Evolutionary conservation across 2,113 vertebrate genomes (phyloP), one percentile per base, ranked within the genome.

Genomic region (Martes martes): DNA sequence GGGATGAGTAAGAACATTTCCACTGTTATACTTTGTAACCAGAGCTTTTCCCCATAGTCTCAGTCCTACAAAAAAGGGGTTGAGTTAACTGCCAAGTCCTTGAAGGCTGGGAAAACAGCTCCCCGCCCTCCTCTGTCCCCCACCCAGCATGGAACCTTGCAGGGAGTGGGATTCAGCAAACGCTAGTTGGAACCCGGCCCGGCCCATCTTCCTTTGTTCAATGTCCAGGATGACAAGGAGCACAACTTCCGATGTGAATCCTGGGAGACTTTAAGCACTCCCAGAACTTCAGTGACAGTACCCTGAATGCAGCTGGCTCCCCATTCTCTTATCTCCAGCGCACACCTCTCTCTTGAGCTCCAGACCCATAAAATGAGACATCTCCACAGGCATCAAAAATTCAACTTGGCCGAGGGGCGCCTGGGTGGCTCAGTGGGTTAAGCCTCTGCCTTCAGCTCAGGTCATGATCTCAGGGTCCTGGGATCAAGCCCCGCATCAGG

Each of bases 391-490:
- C 18, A 14, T 39, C 82, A 47, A 36, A 55, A 28, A 78, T 28
- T 19, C 16, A 3, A 10, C 0, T 2, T 0, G 15, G 39, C 52
- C 16, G 14, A 15, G 50, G 15, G 52, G 52, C 15, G 16, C 52
- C 52, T 52, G 52, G 15, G 15, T 52, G 15, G 52, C 15, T 52
- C 52, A 52, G 52, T 52, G 52, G 15, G 52, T 52, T 52, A 52
- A 52, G 52, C 52, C 52, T 52, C 52, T 52, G 52, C 52, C 52
- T 52, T 16, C 52, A 52, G 52, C 52, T 52, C 52, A 52, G 52
- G 52, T 52, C 52, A 52, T 52, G 52, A 52, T 52, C 52, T 52
- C 52, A 52, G 15, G 52, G 52, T 16, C 52, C 52, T 52, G 52
- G 50, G 52, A 52, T 52, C 15, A 9, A 52, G 52, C 4, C 52